Evolutionary conservation across 2,888 invertebrate species (phyloP), one percentile per base, ranked within the genome.

Genomic region (Erannis defoliaria): DNA sequence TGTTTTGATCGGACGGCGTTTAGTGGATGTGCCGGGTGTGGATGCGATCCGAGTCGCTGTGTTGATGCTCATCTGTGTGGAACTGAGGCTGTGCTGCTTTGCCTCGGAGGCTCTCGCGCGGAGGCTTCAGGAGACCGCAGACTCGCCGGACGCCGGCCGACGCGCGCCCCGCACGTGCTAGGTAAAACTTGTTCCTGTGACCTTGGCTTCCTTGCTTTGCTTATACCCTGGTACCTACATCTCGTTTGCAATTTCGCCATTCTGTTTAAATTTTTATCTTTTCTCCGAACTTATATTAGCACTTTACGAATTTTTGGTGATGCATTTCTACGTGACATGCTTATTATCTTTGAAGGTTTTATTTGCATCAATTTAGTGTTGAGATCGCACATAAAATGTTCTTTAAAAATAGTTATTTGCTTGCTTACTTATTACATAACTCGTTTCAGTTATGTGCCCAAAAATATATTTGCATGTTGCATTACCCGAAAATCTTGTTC

Each of bases 1-100:
- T 92, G 91, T 89, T 90, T 90, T 89, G 89, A 90, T 87, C 86
- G 83, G 84, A 68, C 88, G 86, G 82, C 85, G 84, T 85, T 84
- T 83, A 82, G 88, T 89, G 83, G 82, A 85, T 78, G 88, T 89
- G 89, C 87, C 89, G 85, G 89, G 86, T 80, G 81, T 77, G 84
- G 86, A 86, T 84, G 85, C 81, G 81, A 75, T 80, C 71, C 80
- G 81, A 71, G 76, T 84, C 68, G 78, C 77, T 69, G 76, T 83
- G 74, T 72, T 82, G 57, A 73, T 80, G 72, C 74, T 83, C 75
- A 78, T 81, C 75, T 81, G 80, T 79, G 84, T 84, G 82, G 79
- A 76, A 74, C 75, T 82, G 75, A 81, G 80, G 78, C 76, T 79
- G 77, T 81, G 80, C 73, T 74, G 76, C 67, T 66, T 69, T 33